These are phyloP conservation scores for Chymomyza amoena DNA, from an alignment of 2,888 invertebrate genomes.

Conservation along the genomic window DNA sequence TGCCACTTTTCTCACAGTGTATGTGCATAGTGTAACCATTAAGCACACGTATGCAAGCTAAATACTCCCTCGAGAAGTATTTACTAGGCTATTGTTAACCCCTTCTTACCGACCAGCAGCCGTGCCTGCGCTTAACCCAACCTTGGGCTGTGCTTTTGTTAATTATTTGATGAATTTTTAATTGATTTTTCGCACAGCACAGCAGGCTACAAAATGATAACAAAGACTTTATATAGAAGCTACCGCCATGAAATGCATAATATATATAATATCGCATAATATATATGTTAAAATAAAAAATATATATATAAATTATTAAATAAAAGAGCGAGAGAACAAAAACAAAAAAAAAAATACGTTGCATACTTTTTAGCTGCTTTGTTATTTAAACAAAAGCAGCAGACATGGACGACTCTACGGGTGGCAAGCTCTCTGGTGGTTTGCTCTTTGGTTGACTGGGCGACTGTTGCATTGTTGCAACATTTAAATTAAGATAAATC, in stretches of 20 bases:
- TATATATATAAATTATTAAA: conserved; percentile 19
- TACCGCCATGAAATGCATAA: conserved; percentile 27
- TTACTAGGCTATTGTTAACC: conserved; percentile 60
- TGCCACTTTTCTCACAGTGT: conserved; percentile 29
- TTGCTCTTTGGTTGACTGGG: neutral
- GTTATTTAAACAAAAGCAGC: conserved; percentile 61
- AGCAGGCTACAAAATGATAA: conserved; percentile 9
- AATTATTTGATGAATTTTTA: conserved; percentile 77
- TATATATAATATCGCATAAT: conserved; percentile 25
- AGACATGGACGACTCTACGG: conserved; percentile 39
- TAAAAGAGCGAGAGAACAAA: conserved; percentile 33
- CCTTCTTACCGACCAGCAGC: conserved; percentile 39
- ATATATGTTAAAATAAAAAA: conserved; percentile 26
- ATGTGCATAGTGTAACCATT: neutral
- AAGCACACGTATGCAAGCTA: conserved; percentile 49
- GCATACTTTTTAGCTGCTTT: conserved; percentile 69
- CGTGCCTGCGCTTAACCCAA: neutral
- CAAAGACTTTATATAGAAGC: conserved; percentile 24
- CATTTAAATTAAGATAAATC: conserved; percentile 79
- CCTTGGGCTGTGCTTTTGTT: conserved; percentile 66
- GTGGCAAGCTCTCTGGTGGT: conserved; percentile 11
- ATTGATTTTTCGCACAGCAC: conserved; percentile 74
- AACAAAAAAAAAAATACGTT: conserved; percentile 10
- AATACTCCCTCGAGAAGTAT: conserved; percentile 59
- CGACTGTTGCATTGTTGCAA: conserved; percentile 65